These are phyloP conservation scores for Neelides sp. DNA, from an alignment of 1,140 invertebrate species.

Conservation along the genomic window DNA sequence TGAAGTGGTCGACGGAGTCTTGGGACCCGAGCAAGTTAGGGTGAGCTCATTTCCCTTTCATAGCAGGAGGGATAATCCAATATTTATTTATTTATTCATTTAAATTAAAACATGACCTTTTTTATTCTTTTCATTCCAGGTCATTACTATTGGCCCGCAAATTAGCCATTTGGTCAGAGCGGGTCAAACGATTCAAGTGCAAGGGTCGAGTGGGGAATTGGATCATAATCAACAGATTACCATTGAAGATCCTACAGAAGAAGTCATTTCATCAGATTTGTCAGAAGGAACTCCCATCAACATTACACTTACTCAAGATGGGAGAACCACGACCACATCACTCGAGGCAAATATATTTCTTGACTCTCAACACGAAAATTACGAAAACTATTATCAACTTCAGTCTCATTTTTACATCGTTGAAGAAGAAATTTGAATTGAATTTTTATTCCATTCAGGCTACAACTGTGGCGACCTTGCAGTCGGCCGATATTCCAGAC, in stretches of 20 bases:
- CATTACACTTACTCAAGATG: conserved; percentile 15
- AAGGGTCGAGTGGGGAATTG: not conserved
- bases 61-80: conserved; percentile 1
- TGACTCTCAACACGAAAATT: no score
- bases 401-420: not conserved
- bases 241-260: conserved; percentile 9
- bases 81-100: not conserved
- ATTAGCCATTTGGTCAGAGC: conserved; percentile 12
- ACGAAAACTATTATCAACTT: no score
- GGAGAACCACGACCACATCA: conserved; percentile 5
- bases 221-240: conserved; percentile 4
- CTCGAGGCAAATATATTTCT: conserved; percentile 6
- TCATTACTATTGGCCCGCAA: conserved; percentile 10
- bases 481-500: conserved; percentile 11
- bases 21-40: conserved; percentile 4
- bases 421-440: not conserved
- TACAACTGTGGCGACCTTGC: conserved; percentile 9
- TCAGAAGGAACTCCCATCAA: conserved; percentile 14
- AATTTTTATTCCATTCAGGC: conserved; percentile 4
- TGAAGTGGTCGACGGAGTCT: not conserved
- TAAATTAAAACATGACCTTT: not conserved
- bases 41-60: no score
- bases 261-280: conserved; percentile 11
- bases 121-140: not conserved
- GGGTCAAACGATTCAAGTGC: conserved; percentile 13